Evolutionary conservation across 2,113 vertebrate genomes (phyloP).

Genomic region (human): DNA sequence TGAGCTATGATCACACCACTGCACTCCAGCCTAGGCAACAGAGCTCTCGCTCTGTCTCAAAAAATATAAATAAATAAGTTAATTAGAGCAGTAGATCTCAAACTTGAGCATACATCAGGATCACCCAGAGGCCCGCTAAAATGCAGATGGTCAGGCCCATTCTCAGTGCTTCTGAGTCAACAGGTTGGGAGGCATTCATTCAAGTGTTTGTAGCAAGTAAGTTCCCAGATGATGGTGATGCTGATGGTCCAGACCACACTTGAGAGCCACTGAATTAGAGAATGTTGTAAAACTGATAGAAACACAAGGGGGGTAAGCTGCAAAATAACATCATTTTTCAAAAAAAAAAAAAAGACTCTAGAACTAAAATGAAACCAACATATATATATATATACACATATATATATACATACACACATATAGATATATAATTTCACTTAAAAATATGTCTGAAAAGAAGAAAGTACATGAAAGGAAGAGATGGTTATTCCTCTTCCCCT

Average conservation of each 20-base stretch:
- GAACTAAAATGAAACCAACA: background rate
- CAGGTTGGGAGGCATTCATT: background rate
- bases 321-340: background rate
- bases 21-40: too few species aligned
- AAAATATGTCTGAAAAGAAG: background rate
- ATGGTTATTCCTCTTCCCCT: background rate
- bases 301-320: background rate
- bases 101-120: background rate
- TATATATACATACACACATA: too few species aligned
- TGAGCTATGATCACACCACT: too few species aligned
- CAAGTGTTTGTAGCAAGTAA: background rate
- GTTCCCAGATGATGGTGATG: background rate
- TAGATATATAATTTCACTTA: background rate
- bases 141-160: background rate
- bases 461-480: background rate
- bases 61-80: background rate
- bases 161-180: background rate
- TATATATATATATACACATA: too few species aligned
- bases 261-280: background rate
- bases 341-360: background rate
- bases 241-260: background rate
- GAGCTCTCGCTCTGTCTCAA: too few species aligned
- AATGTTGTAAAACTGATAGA: background rate
- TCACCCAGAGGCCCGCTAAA: background rate
- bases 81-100: background rate